phyloP scores from a whole-genome alignment of 2,113 vertebrate species.

The Genyomyrus donnyi region DNA sequence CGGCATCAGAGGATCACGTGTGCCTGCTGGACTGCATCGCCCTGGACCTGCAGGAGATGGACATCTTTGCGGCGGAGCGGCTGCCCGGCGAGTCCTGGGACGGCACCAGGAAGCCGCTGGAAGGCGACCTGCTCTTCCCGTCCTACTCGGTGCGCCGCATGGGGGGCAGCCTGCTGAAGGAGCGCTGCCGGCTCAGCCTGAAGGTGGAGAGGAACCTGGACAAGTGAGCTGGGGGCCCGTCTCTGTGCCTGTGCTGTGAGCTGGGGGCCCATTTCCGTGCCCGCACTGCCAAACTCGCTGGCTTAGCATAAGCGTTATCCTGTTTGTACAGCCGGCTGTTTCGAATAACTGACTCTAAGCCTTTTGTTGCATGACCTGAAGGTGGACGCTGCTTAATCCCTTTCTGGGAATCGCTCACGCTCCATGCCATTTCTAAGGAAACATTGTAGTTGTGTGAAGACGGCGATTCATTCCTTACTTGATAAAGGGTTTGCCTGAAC shows the following conservation, averaged over 20 bases:
- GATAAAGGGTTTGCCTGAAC: not conserved
- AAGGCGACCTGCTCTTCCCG: constrained; percentile 73
- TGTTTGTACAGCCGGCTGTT: not conserved
- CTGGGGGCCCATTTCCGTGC: not conserved
- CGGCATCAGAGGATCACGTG: constrained; percentile 67
- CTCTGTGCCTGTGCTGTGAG: not conserved
- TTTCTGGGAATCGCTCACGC: not conserved
- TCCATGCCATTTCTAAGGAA: not conserved
- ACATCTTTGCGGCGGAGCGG: constrained; percentile 85
- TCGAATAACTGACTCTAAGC: not conserved
- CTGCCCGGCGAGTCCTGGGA: constrained; percentile 53
- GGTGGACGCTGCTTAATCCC: not conserved
- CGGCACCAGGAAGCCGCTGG: constrained; percentile 39
- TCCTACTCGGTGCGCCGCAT: constrained; percentile 78
- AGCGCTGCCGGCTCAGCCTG: constrained; percentile 79
- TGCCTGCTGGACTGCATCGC: constrained; percentile 90
- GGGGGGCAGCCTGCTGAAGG: constrained; percentile 78
- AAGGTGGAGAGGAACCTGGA: constrained; percentile 93
- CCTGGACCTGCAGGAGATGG: constrained; percentile 91
- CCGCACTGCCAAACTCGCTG: not conserved
- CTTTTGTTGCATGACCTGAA: not conserved
- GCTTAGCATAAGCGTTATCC: not conserved
- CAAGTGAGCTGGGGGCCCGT: constrained; percentile 59
- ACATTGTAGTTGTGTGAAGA: not conserved
- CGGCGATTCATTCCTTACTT: not conserved